Evolutionary conservation across 2,113 vertebrate genomes (phyloP).

Genomic region (Oreochromis spilurus): DNA sequence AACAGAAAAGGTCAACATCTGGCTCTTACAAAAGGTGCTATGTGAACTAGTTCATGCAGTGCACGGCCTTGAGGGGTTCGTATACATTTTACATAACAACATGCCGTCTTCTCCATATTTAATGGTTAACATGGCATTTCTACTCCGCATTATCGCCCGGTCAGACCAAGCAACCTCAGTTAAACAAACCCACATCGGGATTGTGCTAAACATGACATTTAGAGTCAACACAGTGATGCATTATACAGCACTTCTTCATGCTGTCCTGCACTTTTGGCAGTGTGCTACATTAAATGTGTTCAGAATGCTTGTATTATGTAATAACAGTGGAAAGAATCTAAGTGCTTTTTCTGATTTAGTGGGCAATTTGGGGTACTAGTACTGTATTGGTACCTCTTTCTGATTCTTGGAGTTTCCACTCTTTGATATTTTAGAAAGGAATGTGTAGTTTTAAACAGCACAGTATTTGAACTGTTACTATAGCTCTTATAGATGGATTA

Average conservation of each 20-base stretch:
- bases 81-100: slow-evolving; percentile 63
- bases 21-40: slow-evolving; percentile 31
- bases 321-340: neutral
- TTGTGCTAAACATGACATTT: slow-evolving; percentile 26
- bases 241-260: neutral
- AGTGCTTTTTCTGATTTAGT: neutral
- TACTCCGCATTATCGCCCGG: neutral
- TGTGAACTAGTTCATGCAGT: slow-evolving; percentile 24
- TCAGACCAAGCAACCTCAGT: neutral
- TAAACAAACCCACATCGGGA: slow-evolving; percentile 8
- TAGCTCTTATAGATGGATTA: neutral
- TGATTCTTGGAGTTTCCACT: neutral
- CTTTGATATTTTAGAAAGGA: neutral
- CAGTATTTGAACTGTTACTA: neutral
- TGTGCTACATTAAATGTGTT: neutral
- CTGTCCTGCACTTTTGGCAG: neutral
- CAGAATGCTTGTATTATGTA: neutral
- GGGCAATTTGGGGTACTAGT: neutral
- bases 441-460: neutral
- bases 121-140: slow-evolving; percentile 40
- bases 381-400: neutral
- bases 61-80: slow-evolving; percentile 26
- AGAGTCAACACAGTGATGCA: slow-evolving; percentile 1
- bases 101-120: slow-evolving; percentile 51
- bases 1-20: slow-evolving; percentile 49